Evolutionary conservation across 2,797 vertebrate species (phyloP), one percentile per base, ranked within the genome.

Genomic region (Chromobotia macracanthus): DNA sequence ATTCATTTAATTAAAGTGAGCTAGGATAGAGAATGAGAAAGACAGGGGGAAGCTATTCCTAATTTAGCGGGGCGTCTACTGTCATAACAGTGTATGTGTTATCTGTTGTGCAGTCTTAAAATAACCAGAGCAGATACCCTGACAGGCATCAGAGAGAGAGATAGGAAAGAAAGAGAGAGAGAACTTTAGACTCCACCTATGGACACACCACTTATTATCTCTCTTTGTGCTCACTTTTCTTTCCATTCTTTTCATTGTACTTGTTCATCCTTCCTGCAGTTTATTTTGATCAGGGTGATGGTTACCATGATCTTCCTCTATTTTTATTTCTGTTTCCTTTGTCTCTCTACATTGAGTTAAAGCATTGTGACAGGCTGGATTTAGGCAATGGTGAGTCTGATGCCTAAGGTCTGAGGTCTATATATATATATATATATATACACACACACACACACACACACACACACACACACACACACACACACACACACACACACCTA

Each of bases 101-200:
- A 84, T 83, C 83, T 82, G 80, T 72, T 84, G 69, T 75, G 76
- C 68, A 63, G 74, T 81, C 81, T 74, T 85, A 84, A 84, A 86
- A 84, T 86, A 87, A 78, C 80, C 61, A 35, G 70, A 80, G 69
- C 35, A 77, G 68, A 84, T 82, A 68, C 75, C 79, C 77, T 87
- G 84, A 84, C 80, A 86, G 79, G 76, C 83, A 77, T 84, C 80
- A 80, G 77, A 88, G 80, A 83, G 80, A 83, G 58, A n/a, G n/a
- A n/a, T n/a, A n/a, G n/a, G n/a, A n/a, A n/a, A 73, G 50, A 50
- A 25, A 41, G 21, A 31, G 11, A 66, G 28, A 38, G 50, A 31
- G 15, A 41, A 25, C 8, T 11, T 61, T 44, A 35, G 76, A 44
- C 16, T 63, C 28, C 23, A 64, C 56, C 76, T 79, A 46, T 79